These are phyloP conservation scores for Ochropleura leucogaster DNA, from an alignment of 2,888 invertebrate species.

Conservation along the genomic window DNA sequence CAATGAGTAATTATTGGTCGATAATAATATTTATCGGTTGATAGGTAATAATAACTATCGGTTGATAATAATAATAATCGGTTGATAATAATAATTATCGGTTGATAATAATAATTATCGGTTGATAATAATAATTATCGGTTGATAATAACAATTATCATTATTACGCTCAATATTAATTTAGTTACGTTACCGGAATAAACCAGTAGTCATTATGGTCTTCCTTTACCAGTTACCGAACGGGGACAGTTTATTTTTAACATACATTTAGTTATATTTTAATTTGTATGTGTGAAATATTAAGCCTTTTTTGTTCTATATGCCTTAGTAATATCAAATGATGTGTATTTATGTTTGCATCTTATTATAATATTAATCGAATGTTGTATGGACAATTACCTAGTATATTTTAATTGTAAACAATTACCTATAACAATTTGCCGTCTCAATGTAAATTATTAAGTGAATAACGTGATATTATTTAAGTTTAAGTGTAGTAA, in stretches of 20 bases:
- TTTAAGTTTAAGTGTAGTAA: conserved; percentile 74
- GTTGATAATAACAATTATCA: too few species aligned
- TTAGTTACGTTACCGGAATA: conserved; percentile 79
- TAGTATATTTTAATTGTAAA: conserved; percentile 56
- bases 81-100: too few species aligned
- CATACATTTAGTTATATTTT: conserved; percentile 33
- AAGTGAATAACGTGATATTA: conserved; percentile 83
- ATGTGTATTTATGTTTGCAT: conserved; percentile 50
- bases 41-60: too few species aligned
- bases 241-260: conserved; percentile 64
- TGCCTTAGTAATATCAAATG: conserved; percentile 29
- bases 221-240: conserved; percentile 84
- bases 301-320: conserved; percentile 30
- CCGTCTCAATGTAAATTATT: conserved; percentile 65
- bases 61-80: too few species aligned
- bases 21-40: background rate
- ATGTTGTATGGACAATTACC: conserved; percentile 50
- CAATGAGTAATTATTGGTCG: conserved; percentile 51
- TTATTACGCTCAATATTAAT: conserved; percentile 67
- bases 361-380: conserved; percentile 41
- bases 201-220: conserved; percentile 75
- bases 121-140: too few species aligned
- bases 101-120: too few species aligned
- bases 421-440: conserved; percentile 58
- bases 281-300: conserved; percentile 36